phyloP scores from a whole-genome alignment of 2,113 vertebrate genomes.

The Gambusia holbrooki region DNA sequence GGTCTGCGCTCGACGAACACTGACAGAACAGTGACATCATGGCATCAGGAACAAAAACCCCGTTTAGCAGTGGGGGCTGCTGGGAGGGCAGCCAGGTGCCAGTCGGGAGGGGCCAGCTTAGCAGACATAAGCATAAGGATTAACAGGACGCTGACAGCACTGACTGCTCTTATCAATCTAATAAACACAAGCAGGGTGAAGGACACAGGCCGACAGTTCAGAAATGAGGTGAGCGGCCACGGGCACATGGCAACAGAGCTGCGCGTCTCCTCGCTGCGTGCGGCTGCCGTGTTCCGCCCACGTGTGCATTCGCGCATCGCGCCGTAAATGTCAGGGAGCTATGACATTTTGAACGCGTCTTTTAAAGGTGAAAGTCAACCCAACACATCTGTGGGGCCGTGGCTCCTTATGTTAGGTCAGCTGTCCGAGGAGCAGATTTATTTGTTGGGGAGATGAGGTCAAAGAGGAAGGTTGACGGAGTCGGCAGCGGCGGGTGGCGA shows the following conservation, averaged over 20 bases:
- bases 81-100: constrained; percentile 62
- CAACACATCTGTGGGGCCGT: constrained; percentile 27
- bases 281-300: constrained; percentile 1
- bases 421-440: constrained; percentile 52
- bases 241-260: constrained; percentile 65
- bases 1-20: constrained; percentile 15
- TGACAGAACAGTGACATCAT: constrained; percentile 57
- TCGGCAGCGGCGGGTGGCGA: constrained; percentile 4
- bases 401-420: constrained; percentile 32
- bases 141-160: constrained; percentile 63
- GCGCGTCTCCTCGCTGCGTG: constrained; percentile 16
- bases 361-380: constrained; percentile 70
- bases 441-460: constrained; percentile 65
- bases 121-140: constrained; percentile 59
- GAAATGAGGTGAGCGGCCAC: constrained; percentile 59
- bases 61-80: constrained; percentile 23
- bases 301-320: neutral
- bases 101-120: constrained; percentile 51
- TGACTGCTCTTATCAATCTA: constrained; percentile 49
- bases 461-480: constrained; percentile 34
- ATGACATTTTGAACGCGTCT: constrained; percentile 63
- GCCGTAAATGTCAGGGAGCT: constrained; percentile 58
- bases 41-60: constrained; percentile 50
- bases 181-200: constrained; percentile 49
- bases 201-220: constrained; percentile 33